Conservation (phyloP, 2,113 vertebrate genomes). For the Lipotes vexillifer region DNA sequence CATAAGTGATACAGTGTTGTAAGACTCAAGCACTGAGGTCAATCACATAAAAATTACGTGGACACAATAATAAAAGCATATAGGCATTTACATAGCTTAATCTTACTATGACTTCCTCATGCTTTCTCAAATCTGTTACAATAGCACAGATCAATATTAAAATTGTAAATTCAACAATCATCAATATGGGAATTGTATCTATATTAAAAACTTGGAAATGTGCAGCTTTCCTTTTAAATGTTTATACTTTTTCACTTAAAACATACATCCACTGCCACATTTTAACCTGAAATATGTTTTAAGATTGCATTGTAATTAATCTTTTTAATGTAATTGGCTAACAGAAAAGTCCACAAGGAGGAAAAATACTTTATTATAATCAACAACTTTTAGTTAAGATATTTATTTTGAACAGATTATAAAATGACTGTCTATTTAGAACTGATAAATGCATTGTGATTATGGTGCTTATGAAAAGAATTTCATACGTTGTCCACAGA, state of each 20-base stretch:
- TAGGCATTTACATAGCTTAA: not conserved
- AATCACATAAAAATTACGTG: not conserved
- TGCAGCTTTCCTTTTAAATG: not conserved
- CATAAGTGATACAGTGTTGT: not conserved
- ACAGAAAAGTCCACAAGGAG: not conserved
- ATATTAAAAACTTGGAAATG: not conserved
- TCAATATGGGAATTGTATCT: not conserved
- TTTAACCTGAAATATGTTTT: slow-evolving; percentile 32
- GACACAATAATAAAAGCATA: not conserved
- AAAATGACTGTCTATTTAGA: not conserved
- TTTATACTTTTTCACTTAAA: slow-evolving; percentile 32
- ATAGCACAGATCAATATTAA: not conserved
- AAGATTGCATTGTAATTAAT: slow-evolving; percentile 35
- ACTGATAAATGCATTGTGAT: not conserved
- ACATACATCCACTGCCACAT: not conserved
- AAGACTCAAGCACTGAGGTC: not conserved
- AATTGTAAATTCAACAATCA: not conserved
- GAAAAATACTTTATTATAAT: not conserved
- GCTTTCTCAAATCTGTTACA: slow-evolving; percentile 1
- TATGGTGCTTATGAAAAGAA: not conserved
- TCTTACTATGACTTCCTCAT: not conserved
- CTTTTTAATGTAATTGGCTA: not conserved
- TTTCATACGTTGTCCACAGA: not conserved
- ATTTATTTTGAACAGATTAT: slow-evolving; percentile 14
- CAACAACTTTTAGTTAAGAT: not conserved